Base-by-base conservation (phyloP, 2,888 invertebrate species). In the Cephus sareptanus region DNA sequence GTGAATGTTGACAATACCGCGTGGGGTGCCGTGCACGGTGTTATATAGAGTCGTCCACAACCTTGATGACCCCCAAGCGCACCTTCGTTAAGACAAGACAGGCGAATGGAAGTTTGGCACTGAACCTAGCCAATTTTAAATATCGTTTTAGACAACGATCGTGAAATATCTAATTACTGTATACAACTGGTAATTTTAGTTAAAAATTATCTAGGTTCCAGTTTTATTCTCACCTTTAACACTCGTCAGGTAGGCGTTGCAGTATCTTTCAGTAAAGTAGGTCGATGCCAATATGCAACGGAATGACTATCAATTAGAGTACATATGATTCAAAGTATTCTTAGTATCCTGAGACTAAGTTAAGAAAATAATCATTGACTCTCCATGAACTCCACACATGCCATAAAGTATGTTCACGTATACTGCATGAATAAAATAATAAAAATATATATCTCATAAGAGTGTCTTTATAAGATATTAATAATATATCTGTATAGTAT, bases 1-100 rank as follows among this genome's bases (percentile, higher is more conserved):
- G 91, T 89, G 89, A 91, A 89, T 87, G 91, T 91, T 90, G 88
- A 89, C 87, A 90, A 90, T 91, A 90, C 85, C 86, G 88, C 85
- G 89, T 87, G 87, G 89, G 88, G 89, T 89, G 87, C 85, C 77
- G 76, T 77, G 79, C 80, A 83, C 83, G 82, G 85, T 87, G 89
- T 89, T 91, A 89, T 91, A 91, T 90, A 87, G 89, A 89, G 90
- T 71, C 71, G 4, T 23, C 15, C 11, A 15, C 85, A 87, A 89
- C 89, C 89, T 89, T 88, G 88, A 84, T 85, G 86, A 87, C 87
- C 85, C 85, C 87, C 85, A 84, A 89, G 87, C 73, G 34, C 40
- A 69, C n/a, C 35, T 74, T 74, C 56, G 73, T 73, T 9, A 56
- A 23, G 56, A 56, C 56, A 9, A 56, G 23, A 56, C 0, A 9